Evolutionary conservation across 2,797 vertebrate species (phyloP), one percentile per base, ranked within the genome.

Genomic region (Peromyscus eremicus): DNA sequence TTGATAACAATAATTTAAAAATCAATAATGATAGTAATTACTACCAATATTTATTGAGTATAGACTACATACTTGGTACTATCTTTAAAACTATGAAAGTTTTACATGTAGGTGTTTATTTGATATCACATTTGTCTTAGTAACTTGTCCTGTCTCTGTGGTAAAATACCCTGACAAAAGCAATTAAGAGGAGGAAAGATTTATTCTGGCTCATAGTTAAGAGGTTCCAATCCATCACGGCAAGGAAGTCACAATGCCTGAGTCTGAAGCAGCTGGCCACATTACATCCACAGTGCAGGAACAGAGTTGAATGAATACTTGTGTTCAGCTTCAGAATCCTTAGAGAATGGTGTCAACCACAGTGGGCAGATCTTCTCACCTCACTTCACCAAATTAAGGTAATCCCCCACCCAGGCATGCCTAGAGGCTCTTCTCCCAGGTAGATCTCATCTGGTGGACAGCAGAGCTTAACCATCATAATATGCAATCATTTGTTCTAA

Each of bases 401-500:
- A 70, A 86, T 27, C 12, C 32, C 19, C 46, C 43, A 17, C 55
- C 23, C 21, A 52, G 32, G 32, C 21, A n/a, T 68, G 32, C 32
- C 32, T 46, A 68, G 64, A 10, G 29, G 21, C 21, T 70, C 32
- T 52, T 70, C 34, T n/a, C 21, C 21, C 62, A 25, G 29, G 64
- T 34, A 70, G 64, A 70, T 34, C 32, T 52, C 43, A 16, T 86
- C 43, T 70, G 34, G 64, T 86, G 21, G 64, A 17, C 21, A 86
- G 64, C 70, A 70, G 32, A 86, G 7, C 70, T 52, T 86, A 70
- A 37, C 46, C 19, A 27, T 25, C 21, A 37, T 17, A 70, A 46
- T 52, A 17, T n/a, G 52, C 25, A 37, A 70, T 16, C 83, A 62
- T 94, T 92, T 91, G 66, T 81, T n/a, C 90, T 92, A 40, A 43